Conservation (phyloP, 2,888 invertebrate species). For the Nebria brevicollis region DNA sequence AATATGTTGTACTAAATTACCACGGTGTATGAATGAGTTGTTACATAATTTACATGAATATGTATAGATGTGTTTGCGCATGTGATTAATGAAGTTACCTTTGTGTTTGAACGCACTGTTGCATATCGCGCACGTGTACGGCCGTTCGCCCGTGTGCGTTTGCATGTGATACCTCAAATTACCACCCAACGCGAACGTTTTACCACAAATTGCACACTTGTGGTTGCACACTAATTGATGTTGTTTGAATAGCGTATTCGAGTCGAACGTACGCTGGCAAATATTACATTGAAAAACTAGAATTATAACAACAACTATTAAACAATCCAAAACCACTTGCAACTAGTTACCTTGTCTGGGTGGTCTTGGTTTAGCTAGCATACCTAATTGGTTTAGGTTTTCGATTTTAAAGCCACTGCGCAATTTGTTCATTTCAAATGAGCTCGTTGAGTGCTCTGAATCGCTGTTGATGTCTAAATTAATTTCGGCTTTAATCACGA, state of each 20-base stretch:
- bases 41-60: no score
- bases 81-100: no score
- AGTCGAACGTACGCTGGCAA: background rate
- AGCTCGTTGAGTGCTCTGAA: background rate
- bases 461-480: background rate
- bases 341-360: background rate
- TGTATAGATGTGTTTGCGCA: no score
- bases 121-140: background rate
- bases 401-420: no score
- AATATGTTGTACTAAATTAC: no score
- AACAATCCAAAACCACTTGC: no score
- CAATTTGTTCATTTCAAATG: background rate
- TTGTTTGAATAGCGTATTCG: background rate
- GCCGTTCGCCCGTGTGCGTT: background rate
- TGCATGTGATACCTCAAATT: background rate
- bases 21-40: no score
- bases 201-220: background rate
- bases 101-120: background rate
- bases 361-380: background rate
- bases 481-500: background rate
- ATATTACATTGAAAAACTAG: background rate
- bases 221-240: background rate
- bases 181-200: background rate
- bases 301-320: background rate
- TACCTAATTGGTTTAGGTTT: no score